These are phyloP conservation scores for Megalops atlanticus DNA, from an alignment of 2,113 vertebrate species.

Conservation along the genomic window DNA sequence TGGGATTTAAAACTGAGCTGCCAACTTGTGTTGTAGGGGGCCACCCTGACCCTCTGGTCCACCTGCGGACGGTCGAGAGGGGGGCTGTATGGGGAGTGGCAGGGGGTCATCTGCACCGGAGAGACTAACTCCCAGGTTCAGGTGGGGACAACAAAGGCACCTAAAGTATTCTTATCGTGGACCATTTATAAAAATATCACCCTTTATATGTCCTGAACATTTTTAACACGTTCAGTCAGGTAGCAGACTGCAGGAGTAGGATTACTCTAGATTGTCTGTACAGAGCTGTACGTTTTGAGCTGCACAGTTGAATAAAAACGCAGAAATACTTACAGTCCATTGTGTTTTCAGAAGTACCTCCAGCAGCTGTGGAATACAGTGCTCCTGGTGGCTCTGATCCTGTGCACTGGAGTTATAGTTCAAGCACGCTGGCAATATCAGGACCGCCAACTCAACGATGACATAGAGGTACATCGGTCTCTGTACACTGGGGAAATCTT, in stretches of 20 bases:
- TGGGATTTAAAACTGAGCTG: background rate
- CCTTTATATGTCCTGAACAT: too few species aligned
- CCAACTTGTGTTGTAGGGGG: constrained; percentile 71
- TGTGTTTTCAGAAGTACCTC: constrained; percentile 80
- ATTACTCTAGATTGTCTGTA: background rate
- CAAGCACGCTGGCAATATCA: constrained; percentile 86
- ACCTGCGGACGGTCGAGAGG: constrained; percentile 89
- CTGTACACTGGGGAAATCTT: background rate
- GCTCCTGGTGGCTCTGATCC: constrained; percentile 84
- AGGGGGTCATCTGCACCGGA: constrained; percentile 90
- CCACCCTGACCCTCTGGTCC: constrained; percentile 92
- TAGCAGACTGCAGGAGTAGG: background rate
- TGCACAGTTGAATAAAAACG: too few species aligned
- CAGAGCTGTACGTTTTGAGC: background rate
- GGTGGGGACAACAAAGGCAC: constrained; percentile 59
- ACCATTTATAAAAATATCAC: background rate
- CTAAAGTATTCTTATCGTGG: background rate
- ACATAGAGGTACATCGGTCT: constrained; percentile 67
- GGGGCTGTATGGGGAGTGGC: constrained; percentile 88
- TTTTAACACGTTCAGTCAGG: background rate
- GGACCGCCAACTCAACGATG: constrained; percentile 67
- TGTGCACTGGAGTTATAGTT: constrained; percentile 87
- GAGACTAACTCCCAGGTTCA: constrained; percentile 91
- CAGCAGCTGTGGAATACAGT: constrained; percentile 96
- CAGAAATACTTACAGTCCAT: background rate